Evolutionary conservation across 2,113 vertebrate genomes (phyloP).

Genomic region (Nicator chloris): DNA sequence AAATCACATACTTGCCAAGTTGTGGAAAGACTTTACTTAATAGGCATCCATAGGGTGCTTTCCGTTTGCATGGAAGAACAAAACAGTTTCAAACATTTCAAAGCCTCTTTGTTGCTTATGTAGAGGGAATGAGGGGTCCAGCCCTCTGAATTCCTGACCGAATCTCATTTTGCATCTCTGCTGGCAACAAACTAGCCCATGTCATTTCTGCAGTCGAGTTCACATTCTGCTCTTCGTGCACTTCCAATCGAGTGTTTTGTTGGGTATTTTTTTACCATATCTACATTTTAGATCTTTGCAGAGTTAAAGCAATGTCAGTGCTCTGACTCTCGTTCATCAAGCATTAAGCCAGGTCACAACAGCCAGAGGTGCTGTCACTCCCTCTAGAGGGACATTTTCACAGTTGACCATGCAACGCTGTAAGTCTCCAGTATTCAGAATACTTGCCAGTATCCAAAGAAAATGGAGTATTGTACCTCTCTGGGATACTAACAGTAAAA

Average conservation of each 20-base stretch:
- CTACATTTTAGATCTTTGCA: neutral
- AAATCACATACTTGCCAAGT: slow-evolving; percentile 46
- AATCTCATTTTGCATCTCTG: slow-evolving; percentile 45
- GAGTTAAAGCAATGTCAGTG: neutral
- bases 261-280: neutral
- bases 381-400: neutral
- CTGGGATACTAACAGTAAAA: neutral
- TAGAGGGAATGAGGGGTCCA: slow-evolving; percentile 11
- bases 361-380: neutral
- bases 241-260: neutral
- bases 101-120: slow-evolving; percentile 36
- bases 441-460: neutral
- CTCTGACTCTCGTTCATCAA: neutral
- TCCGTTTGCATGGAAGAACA: slow-evolving; percentile 28
- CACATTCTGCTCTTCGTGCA: neutral
- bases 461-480: neutral
- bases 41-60: slow-evolving; percentile 48
- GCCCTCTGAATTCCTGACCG: neutral
- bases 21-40: slow-evolving; percentile 32
- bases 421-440: neutral
- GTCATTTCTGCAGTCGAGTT: neutral
- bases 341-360: neutral
- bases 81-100: slow-evolving; percentile 33
- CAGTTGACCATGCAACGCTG: neutral
- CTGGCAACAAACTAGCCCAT: neutral